phyloP scores from a whole-genome alignment of 2,113 vertebrate species.

The Spermophilus dauricus region DNA sequence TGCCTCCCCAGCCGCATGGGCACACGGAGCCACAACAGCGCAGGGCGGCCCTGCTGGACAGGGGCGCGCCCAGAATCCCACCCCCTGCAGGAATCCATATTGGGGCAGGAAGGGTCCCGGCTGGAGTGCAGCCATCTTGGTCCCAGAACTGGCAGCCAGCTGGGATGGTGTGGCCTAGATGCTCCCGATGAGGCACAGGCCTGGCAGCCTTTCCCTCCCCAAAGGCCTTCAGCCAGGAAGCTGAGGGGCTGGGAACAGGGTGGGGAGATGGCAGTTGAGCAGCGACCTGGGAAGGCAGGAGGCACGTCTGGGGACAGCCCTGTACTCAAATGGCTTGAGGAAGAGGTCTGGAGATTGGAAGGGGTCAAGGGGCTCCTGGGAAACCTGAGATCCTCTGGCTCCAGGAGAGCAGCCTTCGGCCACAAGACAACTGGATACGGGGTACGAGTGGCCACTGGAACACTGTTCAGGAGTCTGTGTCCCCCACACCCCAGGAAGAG shows the following conservation, averaged over 20 bases:
- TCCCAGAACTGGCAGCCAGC: not conserved
- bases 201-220: not conserved
- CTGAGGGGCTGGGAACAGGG: not conserved
- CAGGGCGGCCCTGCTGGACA: not conserved
- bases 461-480: not conserved
- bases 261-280: not conserved
- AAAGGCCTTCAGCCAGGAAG: not conserved
- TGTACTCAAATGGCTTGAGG: not conserved
- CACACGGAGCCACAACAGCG: not conserved
- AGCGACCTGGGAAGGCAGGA: constrained; percentile 27
- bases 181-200: not conserved
- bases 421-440: no score
- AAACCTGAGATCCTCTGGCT: not conserved
- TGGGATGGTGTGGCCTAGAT: not conserved
- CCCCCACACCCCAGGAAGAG: not conserved
- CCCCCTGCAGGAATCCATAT: not conserved
- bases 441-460: not conserved
- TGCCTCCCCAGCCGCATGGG: not conserved
- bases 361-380: not conserved
- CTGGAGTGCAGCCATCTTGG: not conserved
- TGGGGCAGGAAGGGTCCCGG: not conserved
- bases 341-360: not conserved
- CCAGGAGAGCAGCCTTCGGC: no score
- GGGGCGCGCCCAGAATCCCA: not conserved
- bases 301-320: not conserved